Evolutionary conservation across 2,888 invertebrate species (phyloP).

Genomic region (Cyrtodaria siliqua): DNA sequence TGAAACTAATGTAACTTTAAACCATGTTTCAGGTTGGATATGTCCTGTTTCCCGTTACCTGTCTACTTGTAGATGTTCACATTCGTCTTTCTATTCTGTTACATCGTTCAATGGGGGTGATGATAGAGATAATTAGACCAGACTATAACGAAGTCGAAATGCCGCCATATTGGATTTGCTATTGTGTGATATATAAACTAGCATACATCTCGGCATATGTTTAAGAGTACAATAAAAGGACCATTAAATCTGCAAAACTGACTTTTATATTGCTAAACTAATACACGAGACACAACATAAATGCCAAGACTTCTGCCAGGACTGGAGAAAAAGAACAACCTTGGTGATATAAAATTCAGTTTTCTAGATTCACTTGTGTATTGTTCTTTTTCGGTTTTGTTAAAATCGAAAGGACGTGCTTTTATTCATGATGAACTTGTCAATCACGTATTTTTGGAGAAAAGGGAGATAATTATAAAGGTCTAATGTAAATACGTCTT

Average conservation of each 20-base stretch:
- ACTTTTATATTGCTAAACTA: background rate
- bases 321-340: no score
- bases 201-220: no score
- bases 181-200: no score
- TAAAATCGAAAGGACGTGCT: no score
- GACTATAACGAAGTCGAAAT: background rate
- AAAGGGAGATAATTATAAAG: background rate
- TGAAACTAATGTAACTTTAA: background rate
- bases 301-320: no score
- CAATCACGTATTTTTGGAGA: no score
- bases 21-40: background rate
- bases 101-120: constrained; percentile 81
- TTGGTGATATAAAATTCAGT: no score
- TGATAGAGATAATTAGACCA: constrained; percentile 56
- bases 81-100: constrained; percentile 70
- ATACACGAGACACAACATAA: no score
- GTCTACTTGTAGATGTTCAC: constrained; percentile 5
- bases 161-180: background rate
- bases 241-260: background rate
- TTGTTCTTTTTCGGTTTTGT: background rate
- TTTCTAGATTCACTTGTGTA: background rate
- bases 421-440: no score
- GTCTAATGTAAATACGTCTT: background rate
- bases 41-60: no score
- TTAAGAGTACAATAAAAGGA: no score